Base-by-base conservation (phyloP, 2,113 vertebrate genomes). In the Cebidichthys violaceus region DNA sequence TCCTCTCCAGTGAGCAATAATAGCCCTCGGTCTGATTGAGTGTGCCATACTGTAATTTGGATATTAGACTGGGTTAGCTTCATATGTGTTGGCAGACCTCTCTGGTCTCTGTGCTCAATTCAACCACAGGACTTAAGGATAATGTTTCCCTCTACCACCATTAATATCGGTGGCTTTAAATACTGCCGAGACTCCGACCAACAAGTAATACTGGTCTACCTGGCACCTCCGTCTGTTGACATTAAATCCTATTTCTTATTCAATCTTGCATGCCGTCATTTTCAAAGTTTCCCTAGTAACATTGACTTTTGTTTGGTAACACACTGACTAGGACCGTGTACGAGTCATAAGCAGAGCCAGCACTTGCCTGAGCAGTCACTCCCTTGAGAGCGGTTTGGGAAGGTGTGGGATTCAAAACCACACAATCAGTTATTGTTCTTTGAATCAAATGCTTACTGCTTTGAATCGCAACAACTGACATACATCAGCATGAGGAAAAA, bases 1-100 rank as follows among this genome's bases (percentile, higher is more conserved):
- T 91, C 92, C 92, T 92, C 94, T 94, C 94, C 65, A 86, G 92
- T 93, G 95, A 85, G 84, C 90, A 90, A 80, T 93, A 91, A 93
- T 81, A 85, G 77, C 77, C 67, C 80, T 77, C n/a, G 41, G 74
- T 39, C 70, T 86, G 91, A 89, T 84, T 83, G 82, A 89, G 85
- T 84, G 88, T 76, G 87, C 87, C 89, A 75, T 92, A 92, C 89
- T 90, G 87, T 89, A 62, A 92, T 93, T 90, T 92, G 90, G 90
- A 93, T 91, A 90, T 91, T 91, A 89, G 79, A 75, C 75, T 73
- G 62, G 73, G 82, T 89, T 88, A 81, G 85, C 83, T 84, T 82
- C 86, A 77, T 83, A 87, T 89, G 83, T 77, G 81, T 74, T 92
- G 91, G 92, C 91, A 93, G 84, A 79, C 78, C 83, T 89, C 68